Percentiles rank a stretch among this genome's conserved stretches.
Conservation (phyloP, 1,140 invertebrate genomes). For the Magallana gigas region DNA sequence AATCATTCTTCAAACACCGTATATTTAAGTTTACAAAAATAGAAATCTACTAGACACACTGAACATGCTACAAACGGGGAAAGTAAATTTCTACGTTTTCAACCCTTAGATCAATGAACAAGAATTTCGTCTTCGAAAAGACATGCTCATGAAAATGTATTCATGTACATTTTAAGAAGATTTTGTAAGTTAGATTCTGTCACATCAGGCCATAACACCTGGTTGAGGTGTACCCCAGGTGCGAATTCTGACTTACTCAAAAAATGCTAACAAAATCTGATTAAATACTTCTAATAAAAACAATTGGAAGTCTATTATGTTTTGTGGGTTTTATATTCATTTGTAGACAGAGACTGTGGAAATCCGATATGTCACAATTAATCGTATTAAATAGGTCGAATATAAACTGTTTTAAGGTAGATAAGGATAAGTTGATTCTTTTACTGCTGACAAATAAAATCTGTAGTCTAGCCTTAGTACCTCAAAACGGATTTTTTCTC, state of each 20-base stretch:
- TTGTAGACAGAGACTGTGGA: neutral
- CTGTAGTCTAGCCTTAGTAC: slow-evolving; percentile 5
- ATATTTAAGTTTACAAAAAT: neutral
- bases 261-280: neutral
- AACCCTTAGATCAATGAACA: too few species aligned
- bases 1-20: slow-evolving; percentile 2
- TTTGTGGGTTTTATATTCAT: neutral
- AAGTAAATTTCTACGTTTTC: too few species aligned
- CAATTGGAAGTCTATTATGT: neutral
- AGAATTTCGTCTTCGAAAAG: too few species aligned
- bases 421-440: slow-evolving; percentile 13
- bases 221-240: neutral
- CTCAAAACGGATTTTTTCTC: neutral
- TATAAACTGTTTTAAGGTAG: neutral
- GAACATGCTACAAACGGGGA: too few species aligned
- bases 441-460: neutral
- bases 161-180: too few species aligned
- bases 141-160: too few species aligned
- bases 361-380: slow-evolving; percentile 1
- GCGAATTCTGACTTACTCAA: neutral
- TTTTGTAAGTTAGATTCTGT: too few species aligned
- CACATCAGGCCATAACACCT: neutral
- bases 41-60: too few species aligned
- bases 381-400: slow-evolving; percentile 16
- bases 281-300: neutral